phyloP scores from a whole-genome alignment of 2,797 vertebrate species.

The Zalophus californianus region DNA sequence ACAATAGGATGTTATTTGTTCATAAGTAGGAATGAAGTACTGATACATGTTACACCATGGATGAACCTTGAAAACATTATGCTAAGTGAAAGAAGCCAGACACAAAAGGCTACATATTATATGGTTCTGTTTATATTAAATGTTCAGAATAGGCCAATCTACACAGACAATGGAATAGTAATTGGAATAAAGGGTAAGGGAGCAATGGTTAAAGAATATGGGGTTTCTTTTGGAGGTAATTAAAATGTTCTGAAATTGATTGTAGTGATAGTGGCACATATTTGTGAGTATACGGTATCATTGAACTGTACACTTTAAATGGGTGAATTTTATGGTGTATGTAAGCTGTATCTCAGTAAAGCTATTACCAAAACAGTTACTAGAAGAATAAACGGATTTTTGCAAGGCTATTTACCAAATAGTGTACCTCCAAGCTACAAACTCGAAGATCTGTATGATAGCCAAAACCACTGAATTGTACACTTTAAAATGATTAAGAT shows the following conservation, averaged over 20 bases:
- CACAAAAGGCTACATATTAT: neutral
- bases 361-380: neutral
- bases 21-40: neutral
- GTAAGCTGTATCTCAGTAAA: neutral
- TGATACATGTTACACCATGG: neutral
- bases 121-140: neutral
- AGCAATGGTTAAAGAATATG: neutral
- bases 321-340: neutral
- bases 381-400: slow-evolving; percentile 43
- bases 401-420: neutral
- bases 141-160: neutral
- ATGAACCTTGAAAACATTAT: neutral
- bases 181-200: neutral
- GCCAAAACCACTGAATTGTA: neutral
- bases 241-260: neutral
- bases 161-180: neutral
- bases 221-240: neutral
- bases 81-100: neutral
- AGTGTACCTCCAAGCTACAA: neutral
- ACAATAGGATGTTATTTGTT: neutral
- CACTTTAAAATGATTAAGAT: slow-evolving; percentile 39
- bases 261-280: neutral
- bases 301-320: neutral
- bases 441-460: neutral
- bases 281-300: neutral